These are phyloP conservation scores for Cyrtodaria siliqua DNA, from an alignment of 2,888 invertebrate species.

Conservation along the genomic window DNA sequence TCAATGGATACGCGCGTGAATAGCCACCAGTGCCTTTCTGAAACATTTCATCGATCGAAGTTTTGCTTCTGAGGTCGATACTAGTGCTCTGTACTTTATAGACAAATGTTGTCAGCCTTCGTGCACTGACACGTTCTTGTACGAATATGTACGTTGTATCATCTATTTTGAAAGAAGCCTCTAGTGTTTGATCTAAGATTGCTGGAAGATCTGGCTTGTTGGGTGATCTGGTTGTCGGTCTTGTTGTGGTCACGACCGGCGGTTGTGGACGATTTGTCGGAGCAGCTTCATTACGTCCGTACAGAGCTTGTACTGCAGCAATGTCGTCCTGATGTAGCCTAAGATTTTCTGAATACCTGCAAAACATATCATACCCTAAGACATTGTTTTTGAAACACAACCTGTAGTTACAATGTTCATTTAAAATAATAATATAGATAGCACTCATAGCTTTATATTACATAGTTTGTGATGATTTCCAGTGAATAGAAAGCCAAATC, in stretches of 20 bases:
- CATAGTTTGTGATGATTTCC: no score
- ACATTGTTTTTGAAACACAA: no score
- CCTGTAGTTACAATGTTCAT: no score
- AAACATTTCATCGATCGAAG: constrained; percentile 34
- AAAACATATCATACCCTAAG: no score
- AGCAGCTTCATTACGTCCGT: constrained; percentile 26
- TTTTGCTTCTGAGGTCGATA: constrained; percentile 17
- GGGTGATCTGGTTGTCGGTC: neutral
- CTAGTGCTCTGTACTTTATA: constrained; percentile 34
- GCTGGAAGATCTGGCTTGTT: constrained; percentile 14
- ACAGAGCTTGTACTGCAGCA: constrained; percentile 43
- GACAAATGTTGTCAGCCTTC: constrained; percentile 27
- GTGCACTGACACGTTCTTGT: constrained; percentile 1
- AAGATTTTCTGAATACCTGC: constrained; percentile 35
- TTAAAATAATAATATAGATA: no score
- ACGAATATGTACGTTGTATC: constrained; percentile 33
- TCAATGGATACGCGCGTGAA: constrained; percentile 21
- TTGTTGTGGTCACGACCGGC: constrained; percentile 4
- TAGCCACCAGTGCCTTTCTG: neutral
- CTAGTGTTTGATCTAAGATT: constrained; percentile 34
- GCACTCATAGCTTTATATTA: no score
- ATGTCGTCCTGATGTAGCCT: constrained; percentile 54
- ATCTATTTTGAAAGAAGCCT: constrained; percentile 35
- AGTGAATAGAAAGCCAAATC: no score
- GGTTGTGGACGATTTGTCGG: constrained; percentile 29